phyloP scores from a whole-genome alignment of 2,888 invertebrate genomes.

The Heliconius sara region DNA sequence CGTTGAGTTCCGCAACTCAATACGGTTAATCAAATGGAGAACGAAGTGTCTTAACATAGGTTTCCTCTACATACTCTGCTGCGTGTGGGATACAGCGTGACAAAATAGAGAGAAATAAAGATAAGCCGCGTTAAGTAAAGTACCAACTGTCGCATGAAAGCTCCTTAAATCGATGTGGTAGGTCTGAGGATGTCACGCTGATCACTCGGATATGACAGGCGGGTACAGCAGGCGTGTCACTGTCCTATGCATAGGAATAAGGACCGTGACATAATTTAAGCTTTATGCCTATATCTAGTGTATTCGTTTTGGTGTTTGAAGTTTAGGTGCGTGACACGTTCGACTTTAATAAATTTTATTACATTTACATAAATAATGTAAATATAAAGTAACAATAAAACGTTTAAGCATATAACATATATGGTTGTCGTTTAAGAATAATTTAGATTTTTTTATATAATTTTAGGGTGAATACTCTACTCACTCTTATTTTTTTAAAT shows the following conservation, averaged over 20 bases:
- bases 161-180: conserved; percentile 39
- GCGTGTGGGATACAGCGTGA: no score
- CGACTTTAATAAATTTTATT: conserved; percentile 4
- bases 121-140: neutral
- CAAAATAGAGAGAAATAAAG: no score
- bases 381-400: neutral
- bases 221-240: conserved; percentile 24
- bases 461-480: neutral
- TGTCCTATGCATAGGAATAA: neutral
- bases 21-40: no score
- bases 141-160: neutral
- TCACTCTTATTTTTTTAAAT: no score
- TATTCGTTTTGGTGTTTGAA: conserved; percentile 21
- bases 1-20: no score
- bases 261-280: conserved; percentile 30
- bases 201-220: conserved; percentile 37
- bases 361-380: neutral
- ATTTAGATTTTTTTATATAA: neutral
- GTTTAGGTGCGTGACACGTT: conserved; percentile 32
- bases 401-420: neutral
- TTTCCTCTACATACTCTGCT: no score
- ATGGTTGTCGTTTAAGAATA: neutral
- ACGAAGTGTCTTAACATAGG: no score
- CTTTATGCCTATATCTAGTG: conserved; percentile 30
- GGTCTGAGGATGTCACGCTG: conserved; percentile 45